Evolutionary conservation across 2,113 vertebrate species (phyloP).

Genomic region (Platysternon megacephalum): DNA sequence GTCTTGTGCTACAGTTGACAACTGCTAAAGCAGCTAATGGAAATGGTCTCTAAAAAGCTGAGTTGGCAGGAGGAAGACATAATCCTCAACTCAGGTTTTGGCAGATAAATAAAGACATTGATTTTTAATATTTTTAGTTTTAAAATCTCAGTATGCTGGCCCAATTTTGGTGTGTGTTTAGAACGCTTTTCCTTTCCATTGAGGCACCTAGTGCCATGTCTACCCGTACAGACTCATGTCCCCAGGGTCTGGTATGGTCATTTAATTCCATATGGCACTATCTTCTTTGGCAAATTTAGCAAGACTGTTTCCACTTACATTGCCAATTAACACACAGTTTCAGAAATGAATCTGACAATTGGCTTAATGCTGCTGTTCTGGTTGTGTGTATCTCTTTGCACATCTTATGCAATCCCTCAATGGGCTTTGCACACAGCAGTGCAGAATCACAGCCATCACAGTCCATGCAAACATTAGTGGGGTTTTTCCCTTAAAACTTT

Average conservation of each 20-base stretch:
- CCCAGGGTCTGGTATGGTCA: neutral
- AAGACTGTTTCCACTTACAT: neutral
- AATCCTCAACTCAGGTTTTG: neutral
- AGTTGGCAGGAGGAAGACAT: neutral
- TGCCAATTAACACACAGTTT: neutral
- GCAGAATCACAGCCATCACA: neutral
- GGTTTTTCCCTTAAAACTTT: neutral
- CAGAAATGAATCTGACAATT: neutral
- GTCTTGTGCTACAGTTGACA: neutral
- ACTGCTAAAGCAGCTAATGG: neutral
- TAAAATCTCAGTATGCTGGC: neutral
- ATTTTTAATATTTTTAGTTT: fast-evolving
- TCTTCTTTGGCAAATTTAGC: neutral
- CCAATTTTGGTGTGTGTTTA: neutral
- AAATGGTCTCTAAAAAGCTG: neutral
- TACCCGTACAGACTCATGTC: neutral
- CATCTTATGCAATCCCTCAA: neutral
- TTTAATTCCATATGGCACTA: fast-evolving
- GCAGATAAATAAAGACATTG: neutral
- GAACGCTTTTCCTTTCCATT: neutral
- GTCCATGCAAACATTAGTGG: neutral
- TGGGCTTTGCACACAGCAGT: neutral
- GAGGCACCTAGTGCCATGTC: neutral
- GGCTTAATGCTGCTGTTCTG: neutral
- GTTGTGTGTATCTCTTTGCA: neutral